phyloP scores from a whole-genome alignment of 2,888 invertebrate genomes.

The Dichetophora obliterata region DNA sequence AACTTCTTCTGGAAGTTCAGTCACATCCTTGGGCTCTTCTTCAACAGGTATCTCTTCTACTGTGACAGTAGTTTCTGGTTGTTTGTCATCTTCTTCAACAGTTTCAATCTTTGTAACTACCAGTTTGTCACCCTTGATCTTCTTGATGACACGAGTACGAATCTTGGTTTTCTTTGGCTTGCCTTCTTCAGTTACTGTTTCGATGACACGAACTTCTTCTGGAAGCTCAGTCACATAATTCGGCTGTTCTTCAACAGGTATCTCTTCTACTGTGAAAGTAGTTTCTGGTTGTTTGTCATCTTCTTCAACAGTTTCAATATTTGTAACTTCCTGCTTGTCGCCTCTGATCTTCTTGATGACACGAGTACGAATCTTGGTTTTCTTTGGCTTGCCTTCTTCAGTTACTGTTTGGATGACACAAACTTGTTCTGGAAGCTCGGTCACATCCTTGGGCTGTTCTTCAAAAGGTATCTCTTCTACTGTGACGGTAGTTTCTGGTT shows the following conservation, averaged over 20 bases:
- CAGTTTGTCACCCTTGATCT: constrained; percentile 31
- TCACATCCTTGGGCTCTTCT: constrained; percentile 24
- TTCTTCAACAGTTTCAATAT: constrained; percentile 36
- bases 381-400: constrained; percentile 35
- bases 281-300: constrained; percentile 32
- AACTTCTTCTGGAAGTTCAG: constrained; percentile 31
- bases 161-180: constrained; percentile 33
- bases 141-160: constrained; percentile 37
- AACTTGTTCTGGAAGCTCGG: constrained; percentile 28
- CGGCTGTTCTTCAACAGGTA: constrained; percentile 27
- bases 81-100: constrained; percentile 36
- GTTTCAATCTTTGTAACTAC: constrained; percentile 37
- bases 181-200: constrained; percentile 31
- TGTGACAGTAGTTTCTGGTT: constrained; percentile 28
- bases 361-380: constrained; percentile 33
- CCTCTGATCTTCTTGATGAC: constrained; percentile 33
- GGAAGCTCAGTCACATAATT: constrained; percentile 25
- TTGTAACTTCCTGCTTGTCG: constrained; percentile 33
- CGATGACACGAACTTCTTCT: constrained; percentile 26
- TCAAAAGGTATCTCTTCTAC: constrained; percentile 33
- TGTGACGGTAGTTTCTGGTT: constrained; percentile 32
- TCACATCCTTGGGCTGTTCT: constrained; percentile 15
- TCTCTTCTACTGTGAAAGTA: constrained; percentile 26
- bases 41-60: constrained; percentile 25
- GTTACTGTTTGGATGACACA: constrained; percentile 25